Base-by-base conservation (phyloP, 2,113 vertebrate genomes). In the Antechinus flavipes region DNA sequence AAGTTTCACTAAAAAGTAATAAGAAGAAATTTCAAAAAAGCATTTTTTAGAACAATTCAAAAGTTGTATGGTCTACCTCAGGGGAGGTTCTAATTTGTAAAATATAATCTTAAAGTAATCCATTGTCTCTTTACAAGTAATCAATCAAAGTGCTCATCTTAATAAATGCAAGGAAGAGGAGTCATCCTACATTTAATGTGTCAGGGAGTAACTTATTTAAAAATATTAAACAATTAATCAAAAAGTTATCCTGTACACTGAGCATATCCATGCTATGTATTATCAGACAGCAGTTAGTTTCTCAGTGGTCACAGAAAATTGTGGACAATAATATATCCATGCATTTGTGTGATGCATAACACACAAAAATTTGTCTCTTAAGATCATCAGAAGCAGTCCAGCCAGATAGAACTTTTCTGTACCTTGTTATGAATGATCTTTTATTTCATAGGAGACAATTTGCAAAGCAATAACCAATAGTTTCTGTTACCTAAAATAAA, bases 141-240 rank as follows among this genome's bases (percentile, higher is more conserved):
- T 58, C 94, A 54, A 95, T 42, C 61, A 94, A 96, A 92, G 11
- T 42, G 25, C 93, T 27, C 47, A 92, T 95, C 56, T 95, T 96
- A 96, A 94, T 95, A 53, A 97, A 42, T 95, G 93, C 24, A 96
- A 97, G 54, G 56, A 96, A 93, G 90, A 94, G 25, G 68, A 96
- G n/a, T 11, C 90, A 22, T 91, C 3, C 46, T 94, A 42, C 54
- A 68, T 92, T 96, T 91, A 89, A 96, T 35, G 61, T 91, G 25
- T 92, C 61, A 96, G 92, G 25, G 54, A 55, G 4, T 47, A 94
- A 53, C 84, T 96, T 92, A 96, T 95, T 91, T 92, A 90, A 96
- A 96, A 94, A 94, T 90, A 93, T 94, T 89, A 97, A 96, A 91
- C 46, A 94, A 91, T 96, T 94, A 35, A 94, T 91, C 35, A 58